Conservation (phyloP, 2,888 invertebrate species). For the Tiphia femorata region DNA sequence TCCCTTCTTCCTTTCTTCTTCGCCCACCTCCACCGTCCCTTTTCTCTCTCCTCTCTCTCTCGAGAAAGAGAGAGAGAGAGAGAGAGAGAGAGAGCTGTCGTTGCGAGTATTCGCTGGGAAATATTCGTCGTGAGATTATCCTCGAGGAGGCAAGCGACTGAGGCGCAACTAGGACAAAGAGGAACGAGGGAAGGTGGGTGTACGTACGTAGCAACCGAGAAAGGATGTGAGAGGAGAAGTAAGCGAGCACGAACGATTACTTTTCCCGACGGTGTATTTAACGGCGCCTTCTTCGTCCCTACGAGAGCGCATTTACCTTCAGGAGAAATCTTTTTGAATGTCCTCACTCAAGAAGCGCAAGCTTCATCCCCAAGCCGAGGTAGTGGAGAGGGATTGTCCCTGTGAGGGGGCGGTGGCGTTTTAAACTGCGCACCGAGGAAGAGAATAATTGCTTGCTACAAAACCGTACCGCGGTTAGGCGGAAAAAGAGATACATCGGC, state of each 20-base stretch:
- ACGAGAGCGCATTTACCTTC: constrained; percentile 26
- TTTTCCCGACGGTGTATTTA: constrained; percentile 31
- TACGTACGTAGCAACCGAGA: not conserved
- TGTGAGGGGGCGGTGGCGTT: not conserved
- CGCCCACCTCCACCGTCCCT: no score
- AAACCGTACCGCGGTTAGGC: no score
- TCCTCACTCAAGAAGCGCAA: constrained; percentile 8
- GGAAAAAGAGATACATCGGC: no score
- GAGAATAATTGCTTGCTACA: no score
- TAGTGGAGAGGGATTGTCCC: not conserved
- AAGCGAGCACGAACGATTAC: constrained; percentile 15
- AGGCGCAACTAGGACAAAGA: not conserved
- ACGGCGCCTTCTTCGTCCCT: constrained; percentile 20
- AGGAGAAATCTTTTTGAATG: constrained; percentile 15
- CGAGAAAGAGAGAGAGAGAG: not conserved
- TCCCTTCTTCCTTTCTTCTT: no score
- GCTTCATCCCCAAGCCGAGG: constrained; percentile 9
- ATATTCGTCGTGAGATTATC: not conserved
- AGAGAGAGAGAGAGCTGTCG: constrained; percentile 1
- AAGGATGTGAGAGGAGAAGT: not conserved
- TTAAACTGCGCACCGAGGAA: not conserved
- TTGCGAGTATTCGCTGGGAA: not conserved
- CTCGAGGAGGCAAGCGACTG: not conserved
- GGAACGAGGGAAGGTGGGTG: not conserved
- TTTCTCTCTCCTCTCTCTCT: not conserved